A percentile compares a stretch with the other conserved stretches of the same genome.
phyloP scores from a whole-genome alignment of 2,888 invertebrate species.

The Monopis laevigella region DNA sequence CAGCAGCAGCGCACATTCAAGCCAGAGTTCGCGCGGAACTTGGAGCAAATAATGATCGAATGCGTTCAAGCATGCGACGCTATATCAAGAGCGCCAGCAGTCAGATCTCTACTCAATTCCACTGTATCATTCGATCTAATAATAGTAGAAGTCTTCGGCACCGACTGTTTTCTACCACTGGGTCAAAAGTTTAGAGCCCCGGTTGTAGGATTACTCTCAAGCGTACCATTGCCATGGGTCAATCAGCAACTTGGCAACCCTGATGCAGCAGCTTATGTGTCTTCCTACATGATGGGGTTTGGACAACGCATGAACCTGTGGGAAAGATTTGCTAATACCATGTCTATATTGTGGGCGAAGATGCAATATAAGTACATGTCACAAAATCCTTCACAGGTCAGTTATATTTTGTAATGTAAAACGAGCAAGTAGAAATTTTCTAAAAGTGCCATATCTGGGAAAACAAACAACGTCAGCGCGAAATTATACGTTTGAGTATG shows the following conservation, averaged over 20 bases:
- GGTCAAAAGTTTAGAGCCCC: constrained; percentile 62
- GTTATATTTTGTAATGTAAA: constrained; percentile 17
- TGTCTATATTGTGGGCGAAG: constrained; percentile 46
- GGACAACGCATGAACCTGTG: constrained; percentile 56
- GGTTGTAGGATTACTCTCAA: constrained; percentile 59
- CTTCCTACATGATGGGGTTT: constrained; percentile 62
- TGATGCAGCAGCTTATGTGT: constrained; percentile 64
- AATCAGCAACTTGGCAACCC: constrained; percentile 66
- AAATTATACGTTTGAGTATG: no score
- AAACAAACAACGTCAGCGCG: no score
- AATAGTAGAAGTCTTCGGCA: constrained; percentile 62
- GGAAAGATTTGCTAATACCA: constrained; percentile 55
- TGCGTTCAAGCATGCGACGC: constrained; percentile 53
- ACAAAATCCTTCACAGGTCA: constrained; percentile 50
- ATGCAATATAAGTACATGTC: constrained; percentile 46
- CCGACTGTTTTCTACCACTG: constrained; percentile 67
- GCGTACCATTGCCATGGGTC: constrained; percentile 65
- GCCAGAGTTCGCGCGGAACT: constrained; percentile 44
- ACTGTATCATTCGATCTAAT: constrained; percentile 44
- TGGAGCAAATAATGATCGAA: constrained; percentile 55
- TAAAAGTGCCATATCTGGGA: no score
- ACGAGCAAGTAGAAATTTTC: no score
- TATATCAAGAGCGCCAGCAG: constrained; percentile 43
- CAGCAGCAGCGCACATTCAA: constrained; percentile 36
- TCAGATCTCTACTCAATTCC: constrained; percentile 44